Base-by-base conservation (phyloP, 2,113 vertebrate species). In the Piprites chloris region DNA sequence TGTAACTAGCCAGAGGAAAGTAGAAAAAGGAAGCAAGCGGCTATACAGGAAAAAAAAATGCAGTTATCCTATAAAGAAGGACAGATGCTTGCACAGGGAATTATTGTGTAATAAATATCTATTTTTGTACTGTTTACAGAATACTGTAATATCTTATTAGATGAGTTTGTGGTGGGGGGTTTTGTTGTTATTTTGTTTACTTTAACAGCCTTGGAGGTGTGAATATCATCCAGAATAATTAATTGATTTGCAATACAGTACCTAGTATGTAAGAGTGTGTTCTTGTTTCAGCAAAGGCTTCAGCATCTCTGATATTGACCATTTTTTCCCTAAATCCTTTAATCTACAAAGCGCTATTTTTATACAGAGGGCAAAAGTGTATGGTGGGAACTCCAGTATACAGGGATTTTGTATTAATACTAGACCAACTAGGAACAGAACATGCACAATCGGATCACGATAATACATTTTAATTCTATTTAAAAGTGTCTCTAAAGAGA, bases 401-500 rank as follows among this genome's bases (percentile, higher is more conserved):
- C 33, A 56, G 87, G 86, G 93, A 91, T 90, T 93, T 94, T 79
- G 37, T 89, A 74, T 83, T 95, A 96, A 86, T 88, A 62, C 69
- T 73, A 85, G 87, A 94, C 39, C 85, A 95, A 87, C 79, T 77
- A 84, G 85, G 84, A 92, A 79, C 74, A 95, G 93, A 87, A 95
- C 80, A 93, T 67, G 71, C 90, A 92, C 89, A 96, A 93, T 90
- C 85, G 81, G 96, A 96, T 93, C 90, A 85, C 73, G 73, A 85
- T 96, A 96, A 96, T 95, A 89, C 71, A 61, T 89, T 95, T 95
- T 91, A 97, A 91, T 96, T 92, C 94, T 87, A 87, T 95, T 97
- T 96, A 75, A 86, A 88, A 95, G 63, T 96, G 92, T 83, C 56
- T 77, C 76, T 94, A 95, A 97, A 96, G 92, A 96, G 92, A 94